Percentiles rank a stretch among this genome's conserved stretches.
Evolutionary conservation across 2,797 vertebrate species (phyloP).

Genomic region (Chiropotes sagulatus): DNA sequence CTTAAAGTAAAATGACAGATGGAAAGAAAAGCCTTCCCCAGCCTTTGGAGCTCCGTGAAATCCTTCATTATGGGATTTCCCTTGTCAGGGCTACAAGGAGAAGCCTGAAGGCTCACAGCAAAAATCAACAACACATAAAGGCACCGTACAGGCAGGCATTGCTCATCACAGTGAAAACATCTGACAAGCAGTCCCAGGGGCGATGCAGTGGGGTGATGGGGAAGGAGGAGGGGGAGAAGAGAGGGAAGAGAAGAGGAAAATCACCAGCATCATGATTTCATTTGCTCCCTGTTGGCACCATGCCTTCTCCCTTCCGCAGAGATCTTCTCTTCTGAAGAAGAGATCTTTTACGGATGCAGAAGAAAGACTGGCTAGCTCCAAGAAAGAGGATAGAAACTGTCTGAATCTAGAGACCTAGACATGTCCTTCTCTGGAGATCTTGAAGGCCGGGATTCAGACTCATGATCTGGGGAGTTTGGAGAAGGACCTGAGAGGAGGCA

Average conservation of each 20-base stretch:
- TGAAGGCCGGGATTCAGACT: background rate
- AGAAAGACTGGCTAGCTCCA: background rate
- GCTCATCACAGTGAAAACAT: background rate
- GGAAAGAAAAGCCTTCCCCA: constrained; percentile 66
- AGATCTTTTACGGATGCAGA: constrained; percentile 7
- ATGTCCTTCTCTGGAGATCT: background rate
- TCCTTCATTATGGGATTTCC: constrained; percentile 81
- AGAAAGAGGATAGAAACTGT: background rate
- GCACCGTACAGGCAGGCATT: background rate
- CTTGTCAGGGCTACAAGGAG: constrained; percentile 73
- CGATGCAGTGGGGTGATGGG: fast-evolving
- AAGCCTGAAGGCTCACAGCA: constrained; percentile 75
- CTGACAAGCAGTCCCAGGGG: background rate
- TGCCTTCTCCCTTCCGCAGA: background rate
- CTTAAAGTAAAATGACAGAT: constrained; percentile 75
- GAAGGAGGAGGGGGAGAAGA: background rate
- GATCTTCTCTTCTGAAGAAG: background rate
- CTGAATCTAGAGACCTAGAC: background rate
- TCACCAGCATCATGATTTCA: background rate
- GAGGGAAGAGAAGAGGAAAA: constrained; percentile 1
- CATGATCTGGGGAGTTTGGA: background rate
- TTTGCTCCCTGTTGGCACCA: constrained; percentile 37
- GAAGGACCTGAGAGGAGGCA: background rate
- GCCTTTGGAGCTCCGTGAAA: constrained; percentile 69
- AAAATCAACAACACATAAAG: constrained; percentile 56